Evolutionary conservation across 2,888 invertebrate genomes (phyloP).

Genomic region (Tipula confusa): DNA sequence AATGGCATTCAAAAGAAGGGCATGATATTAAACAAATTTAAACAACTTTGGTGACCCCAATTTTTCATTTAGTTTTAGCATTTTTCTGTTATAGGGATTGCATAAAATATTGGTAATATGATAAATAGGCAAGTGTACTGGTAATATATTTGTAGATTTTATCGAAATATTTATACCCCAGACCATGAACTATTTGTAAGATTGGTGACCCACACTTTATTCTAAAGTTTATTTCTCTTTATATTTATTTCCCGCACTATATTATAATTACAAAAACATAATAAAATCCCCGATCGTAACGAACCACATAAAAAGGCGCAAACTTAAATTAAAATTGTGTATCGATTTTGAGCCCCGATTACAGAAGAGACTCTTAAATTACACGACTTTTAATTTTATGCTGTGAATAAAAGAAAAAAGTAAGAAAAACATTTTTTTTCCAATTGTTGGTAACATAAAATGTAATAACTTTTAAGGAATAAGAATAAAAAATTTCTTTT

Average conservation of each 20-base stretch:
- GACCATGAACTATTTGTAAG: too few species aligned
- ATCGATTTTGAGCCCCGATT: background rate
- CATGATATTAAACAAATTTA: too few species aligned
- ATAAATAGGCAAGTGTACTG: too few species aligned
- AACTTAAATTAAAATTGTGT: conserved; percentile 20
- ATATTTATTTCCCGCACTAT: background rate
- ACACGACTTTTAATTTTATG: conserved; percentile 16
- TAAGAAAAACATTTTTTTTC: background rate
- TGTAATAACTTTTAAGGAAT: conserved; percentile 4
- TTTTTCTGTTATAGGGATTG: too few species aligned
- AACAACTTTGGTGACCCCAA: too few species aligned
- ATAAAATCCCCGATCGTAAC: background rate
- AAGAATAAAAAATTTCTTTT: background rate
- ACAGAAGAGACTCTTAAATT: background rate
- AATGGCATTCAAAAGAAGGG: too few species aligned
- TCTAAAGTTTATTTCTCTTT: too few species aligned
- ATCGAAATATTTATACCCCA: too few species aligned
- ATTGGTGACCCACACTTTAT: too few species aligned
- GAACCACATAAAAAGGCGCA: background rate
- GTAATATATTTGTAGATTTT: too few species aligned
- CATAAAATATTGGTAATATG: background rate
- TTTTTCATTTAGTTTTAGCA: too few species aligned
- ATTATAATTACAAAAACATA: background rate
- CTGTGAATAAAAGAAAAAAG: conserved; percentile 4
- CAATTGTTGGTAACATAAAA: conserved; percentile 8